Conservation (phyloP, 2,797 vertebrate genomes). For the Mergus octosetaceus region DNA sequence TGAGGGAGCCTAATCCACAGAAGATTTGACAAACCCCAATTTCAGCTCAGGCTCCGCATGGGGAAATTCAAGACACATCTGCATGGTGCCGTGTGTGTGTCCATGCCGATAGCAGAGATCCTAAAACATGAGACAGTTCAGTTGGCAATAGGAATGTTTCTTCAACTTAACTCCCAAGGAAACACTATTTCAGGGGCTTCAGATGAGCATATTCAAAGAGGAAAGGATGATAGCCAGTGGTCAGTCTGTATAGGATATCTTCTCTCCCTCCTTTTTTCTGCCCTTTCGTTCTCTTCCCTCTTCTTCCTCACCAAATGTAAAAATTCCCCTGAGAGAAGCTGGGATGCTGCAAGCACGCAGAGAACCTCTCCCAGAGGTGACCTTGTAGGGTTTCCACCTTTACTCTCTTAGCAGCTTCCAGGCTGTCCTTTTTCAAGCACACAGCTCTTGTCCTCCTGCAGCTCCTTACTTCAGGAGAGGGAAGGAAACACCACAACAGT, state of each 20-base stretch:
- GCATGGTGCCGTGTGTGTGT: background rate
- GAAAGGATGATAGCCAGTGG: background rate
- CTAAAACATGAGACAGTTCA: background rate
- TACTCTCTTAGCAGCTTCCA: background rate
- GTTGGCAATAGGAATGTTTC: background rate
- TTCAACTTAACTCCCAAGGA: background rate
- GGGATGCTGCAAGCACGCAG: background rate
- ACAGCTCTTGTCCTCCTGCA: background rate
- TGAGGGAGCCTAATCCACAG: background rate
- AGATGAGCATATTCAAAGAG: background rate
- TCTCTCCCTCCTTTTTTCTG: background rate
- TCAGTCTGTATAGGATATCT: background rate
- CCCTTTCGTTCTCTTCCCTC: background rate
- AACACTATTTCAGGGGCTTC: background rate
- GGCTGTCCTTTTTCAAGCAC: background rate
- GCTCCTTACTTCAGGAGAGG: background rate
- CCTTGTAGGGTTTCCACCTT: background rate
- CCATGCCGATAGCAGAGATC: background rate
- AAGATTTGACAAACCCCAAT: background rate
- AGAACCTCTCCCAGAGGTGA: background rate
- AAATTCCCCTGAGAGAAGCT: background rate
- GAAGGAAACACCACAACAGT: background rate
- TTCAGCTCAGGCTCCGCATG: constrained; percentile 19
- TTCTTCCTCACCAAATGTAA: background rate
- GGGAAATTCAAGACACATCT: background rate